Evolutionary conservation across 2,797 vertebrate genomes (phyloP), one percentile per base, ranked within the genome.

Genomic region (Ambastaia sidthimunki): DNA sequence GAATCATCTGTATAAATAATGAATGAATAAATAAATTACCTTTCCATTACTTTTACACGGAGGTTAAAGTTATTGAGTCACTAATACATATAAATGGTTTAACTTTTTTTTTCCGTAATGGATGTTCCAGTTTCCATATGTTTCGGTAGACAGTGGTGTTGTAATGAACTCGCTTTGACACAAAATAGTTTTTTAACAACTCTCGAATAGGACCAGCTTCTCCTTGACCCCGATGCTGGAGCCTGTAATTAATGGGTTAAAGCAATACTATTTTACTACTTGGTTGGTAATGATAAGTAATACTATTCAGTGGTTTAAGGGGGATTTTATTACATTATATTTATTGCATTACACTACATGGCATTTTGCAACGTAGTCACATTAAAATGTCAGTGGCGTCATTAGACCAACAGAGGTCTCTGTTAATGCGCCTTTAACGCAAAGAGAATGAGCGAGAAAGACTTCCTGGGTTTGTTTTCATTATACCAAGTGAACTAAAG

Each of bases 401-500:
- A 10, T 31, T 34, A 11, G 2, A 81, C 84, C 84, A 73, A 78
- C 31, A 85, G 81, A 70, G 81, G 84, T 83, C 84, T 71, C 81
- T 78, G 28, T 75, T 55, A 76, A 66, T 28, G 37, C 72, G 18
- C 78, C 13, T 74, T 63, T 18, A 13, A 4, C 62, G 23, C 3
- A 71, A 21, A 52, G 21, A 2, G 4, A 48, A 13, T 19, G 69
- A 63, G 69, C 19, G 71, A 60, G 48, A n/a, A 23, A 55, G 25
- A 10, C 9, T 41, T 9, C 9, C 9, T 31, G 18, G 21, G 4
- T 34, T 48, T 9, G 11, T 19, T 25, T 23, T 11, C 11, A 34
- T n/a, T 34, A 34, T 3, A 37, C 31, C 55, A 28, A 65, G 4
- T 28, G 4, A 23, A 57, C 25, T 21, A 11, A 4, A 34, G 13